These are phyloP conservation scores for Athene cunicularia DNA, from an alignment of 2,113 vertebrate genomes.

Conservation along the genomic window DNA sequence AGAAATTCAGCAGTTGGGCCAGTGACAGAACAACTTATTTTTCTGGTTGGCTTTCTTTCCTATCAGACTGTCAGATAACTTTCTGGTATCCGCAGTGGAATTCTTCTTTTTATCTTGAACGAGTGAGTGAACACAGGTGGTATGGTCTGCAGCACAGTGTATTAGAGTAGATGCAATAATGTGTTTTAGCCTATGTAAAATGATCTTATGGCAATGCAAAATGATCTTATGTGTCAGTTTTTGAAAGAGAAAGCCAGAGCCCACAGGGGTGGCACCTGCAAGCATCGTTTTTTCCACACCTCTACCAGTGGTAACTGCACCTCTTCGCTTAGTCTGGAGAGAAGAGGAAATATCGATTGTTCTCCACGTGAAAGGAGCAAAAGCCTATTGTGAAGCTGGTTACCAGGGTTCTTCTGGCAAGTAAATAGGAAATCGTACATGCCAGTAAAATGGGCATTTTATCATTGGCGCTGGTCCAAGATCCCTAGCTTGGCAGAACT, in stretches of 20 bases:
- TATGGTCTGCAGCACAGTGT: background rate
- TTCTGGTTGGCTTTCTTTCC: background rate
- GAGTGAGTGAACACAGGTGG: background rate
- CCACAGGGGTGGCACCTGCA: background rate
- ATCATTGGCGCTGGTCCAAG: background rate
- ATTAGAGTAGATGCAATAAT: background rate
- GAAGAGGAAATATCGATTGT: background rate
- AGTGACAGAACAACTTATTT: slow-evolving; percentile 11
- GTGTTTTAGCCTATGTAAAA: background rate
- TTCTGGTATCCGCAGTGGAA: background rate
- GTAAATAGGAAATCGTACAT: background rate
- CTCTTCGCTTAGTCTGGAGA: background rate
- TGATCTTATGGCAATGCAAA: background rate
- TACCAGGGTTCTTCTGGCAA: slow-evolving; percentile 8
- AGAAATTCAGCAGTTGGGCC: background rate
- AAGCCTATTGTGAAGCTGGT: background rate
- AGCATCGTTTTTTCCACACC: background rate
- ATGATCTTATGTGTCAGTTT: background rate
- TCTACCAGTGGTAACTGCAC: background rate
- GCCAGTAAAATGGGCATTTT: slow-evolving; percentile 29
- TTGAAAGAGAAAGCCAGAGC: background rate
- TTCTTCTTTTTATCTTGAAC: background rate
- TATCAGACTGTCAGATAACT: slow-evolving; percentile 15
- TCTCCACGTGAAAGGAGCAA: background rate
- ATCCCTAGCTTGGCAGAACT: background rate